Conservation (phyloP, 2,888 invertebrate species). For the Acleris laterana region DNA sequence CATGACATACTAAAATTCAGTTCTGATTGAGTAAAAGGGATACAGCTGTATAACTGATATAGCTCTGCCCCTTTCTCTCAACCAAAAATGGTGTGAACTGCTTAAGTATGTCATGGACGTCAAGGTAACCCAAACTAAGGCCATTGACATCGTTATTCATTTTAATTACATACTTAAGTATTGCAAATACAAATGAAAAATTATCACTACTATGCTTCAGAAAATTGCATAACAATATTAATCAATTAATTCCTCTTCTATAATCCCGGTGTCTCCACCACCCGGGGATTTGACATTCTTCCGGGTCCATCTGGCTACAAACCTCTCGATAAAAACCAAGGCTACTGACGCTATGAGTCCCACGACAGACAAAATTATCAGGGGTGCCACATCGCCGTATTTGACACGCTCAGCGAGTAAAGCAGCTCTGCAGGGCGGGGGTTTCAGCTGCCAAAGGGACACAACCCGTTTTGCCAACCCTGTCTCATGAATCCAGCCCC, state of each 20-base stretch:
- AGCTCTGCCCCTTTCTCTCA: too few relatives aligned
- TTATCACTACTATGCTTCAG: neutral
- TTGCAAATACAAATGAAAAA: neutral
- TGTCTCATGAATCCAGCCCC: conserved; percentile 63
- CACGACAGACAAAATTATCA: conserved; percentile 50
- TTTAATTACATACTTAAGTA: too few relatives aligned
- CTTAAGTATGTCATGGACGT: too few relatives aligned
- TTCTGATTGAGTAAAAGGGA: too few relatives aligned
- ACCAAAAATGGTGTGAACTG: too few relatives aligned
- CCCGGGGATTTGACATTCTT: conserved; percentile 8
- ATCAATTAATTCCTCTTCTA: neutral
- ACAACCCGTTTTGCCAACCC: conserved; percentile 60
- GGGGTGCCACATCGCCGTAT: conserved; percentile 61
- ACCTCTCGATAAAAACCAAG: conserved; percentile 57
- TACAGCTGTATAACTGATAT: too few relatives aligned
- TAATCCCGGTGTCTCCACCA: conserved; percentile 1
- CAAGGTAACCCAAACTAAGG: too few relatives aligned
- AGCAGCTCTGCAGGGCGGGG: conserved; percentile 65
- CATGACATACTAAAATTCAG: too few relatives aligned
- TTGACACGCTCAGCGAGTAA: conserved; percentile 70
- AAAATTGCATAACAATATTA: neutral
- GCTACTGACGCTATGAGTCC: conserved; percentile 56
- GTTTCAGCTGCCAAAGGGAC: conserved; percentile 49
- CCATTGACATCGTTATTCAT: too few relatives aligned
- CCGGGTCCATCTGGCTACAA: conserved; percentile 47